Conservation (phyloP, 2,797 vertebrate species). For the Sarcophilus harrisii region DNA sequence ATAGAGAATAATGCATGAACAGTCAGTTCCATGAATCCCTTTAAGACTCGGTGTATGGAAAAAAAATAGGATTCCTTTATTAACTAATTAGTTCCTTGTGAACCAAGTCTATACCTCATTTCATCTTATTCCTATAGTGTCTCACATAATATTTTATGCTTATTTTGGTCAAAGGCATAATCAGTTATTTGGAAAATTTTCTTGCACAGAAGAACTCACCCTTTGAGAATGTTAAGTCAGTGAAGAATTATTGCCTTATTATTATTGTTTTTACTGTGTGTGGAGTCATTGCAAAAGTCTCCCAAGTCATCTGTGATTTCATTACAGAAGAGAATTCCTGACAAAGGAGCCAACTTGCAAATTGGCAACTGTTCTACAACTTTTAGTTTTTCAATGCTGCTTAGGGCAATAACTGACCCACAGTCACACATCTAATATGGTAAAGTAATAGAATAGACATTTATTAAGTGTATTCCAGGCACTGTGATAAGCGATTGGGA, state of each 20-base stretch:
- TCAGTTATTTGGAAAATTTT: conserved; percentile 17
- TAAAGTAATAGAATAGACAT: not conserved
- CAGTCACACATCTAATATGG: not conserved
- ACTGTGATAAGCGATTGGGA: not conserved
- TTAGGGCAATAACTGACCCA: not conserved
- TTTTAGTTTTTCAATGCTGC: not conserved
- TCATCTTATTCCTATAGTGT: not conserved
- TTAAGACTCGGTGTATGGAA: not conserved
- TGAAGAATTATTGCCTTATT: not conserved
- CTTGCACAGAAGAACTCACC: conserved; percentile 5
- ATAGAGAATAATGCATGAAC: not conserved
- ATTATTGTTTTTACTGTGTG: not conserved
- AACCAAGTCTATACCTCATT: not conserved
- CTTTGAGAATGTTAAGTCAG: not conserved
- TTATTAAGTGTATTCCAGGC: not conserved
- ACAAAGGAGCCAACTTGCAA: not conserved
- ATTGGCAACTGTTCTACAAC: not conserved
- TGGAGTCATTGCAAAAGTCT: not conserved
- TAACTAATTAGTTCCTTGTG: not conserved
- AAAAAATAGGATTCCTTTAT: not conserved
- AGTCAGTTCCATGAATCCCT: not conserved
- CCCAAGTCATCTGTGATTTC: not conserved
- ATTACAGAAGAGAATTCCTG: not conserved
- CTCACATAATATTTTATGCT: not conserved
- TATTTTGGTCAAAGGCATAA: not conserved